Conservation (phyloP, 2,888 invertebrate species). For the Meganola albula region DNA sequence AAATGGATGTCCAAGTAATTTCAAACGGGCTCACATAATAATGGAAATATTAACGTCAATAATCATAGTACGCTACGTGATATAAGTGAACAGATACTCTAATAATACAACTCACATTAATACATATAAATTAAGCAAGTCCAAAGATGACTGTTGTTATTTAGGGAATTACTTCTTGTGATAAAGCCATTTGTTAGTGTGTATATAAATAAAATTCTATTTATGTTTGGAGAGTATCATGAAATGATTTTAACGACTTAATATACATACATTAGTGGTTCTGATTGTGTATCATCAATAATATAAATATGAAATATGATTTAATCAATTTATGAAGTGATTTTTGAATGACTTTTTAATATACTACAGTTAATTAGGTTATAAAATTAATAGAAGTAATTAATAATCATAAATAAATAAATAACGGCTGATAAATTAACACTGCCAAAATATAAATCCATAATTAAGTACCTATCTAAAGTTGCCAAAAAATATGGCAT, state of each 20-base stretch:
- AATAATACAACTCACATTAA: constrained; percentile 32
- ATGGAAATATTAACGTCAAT: constrained; percentile 57
- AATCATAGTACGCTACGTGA: constrained; percentile 39
- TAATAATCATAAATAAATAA: constrained; percentile 28
- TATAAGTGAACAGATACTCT: constrained; percentile 36
- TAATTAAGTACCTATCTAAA: constrained; percentile 42
- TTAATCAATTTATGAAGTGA: constrained; percentile 18
- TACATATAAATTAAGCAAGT: constrained; percentile 47
- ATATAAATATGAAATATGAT: constrained; percentile 20
- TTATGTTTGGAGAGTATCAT: constrained; percentile 45
- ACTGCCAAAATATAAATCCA: constrained; percentile 68
- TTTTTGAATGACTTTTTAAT: constrained; percentile 18
- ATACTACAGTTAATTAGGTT: constrained; percentile 19
- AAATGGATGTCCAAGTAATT: constrained; percentile 71
- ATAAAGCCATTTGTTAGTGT: constrained; percentile 63
- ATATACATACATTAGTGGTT: constrained; percentile 24
- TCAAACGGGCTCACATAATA: constrained; percentile 61
- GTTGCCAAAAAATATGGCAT: constrained; percentile 46
- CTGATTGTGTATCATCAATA: constrained; percentile 25
- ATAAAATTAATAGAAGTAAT: constrained; percentile 16
- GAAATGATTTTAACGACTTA: constrained; percentile 48
- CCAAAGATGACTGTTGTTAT: constrained; percentile 68
- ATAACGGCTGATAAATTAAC: constrained; percentile 55
- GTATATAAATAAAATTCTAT: constrained; percentile 51
- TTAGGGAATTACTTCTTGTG: constrained; percentile 66